Evolutionary conservation across 53 echinoderm and acorn worm species (phyloP).

Genomic region (Arbacia lixula): DNA sequence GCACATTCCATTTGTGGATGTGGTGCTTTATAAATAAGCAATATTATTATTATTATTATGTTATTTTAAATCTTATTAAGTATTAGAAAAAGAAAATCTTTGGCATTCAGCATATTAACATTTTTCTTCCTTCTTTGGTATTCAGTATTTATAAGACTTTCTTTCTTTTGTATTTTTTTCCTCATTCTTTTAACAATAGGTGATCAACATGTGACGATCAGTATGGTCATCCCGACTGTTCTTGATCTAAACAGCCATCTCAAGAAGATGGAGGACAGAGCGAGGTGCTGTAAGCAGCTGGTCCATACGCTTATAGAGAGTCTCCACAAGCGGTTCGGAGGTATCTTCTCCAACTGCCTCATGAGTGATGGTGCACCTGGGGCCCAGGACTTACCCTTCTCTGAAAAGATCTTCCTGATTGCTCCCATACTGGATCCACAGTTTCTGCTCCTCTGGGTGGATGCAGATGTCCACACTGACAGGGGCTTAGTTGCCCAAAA

Average conservation of each 20-base stretch:
- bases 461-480: slow-evolving; percentile 35
- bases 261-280: slow-evolving; percentile 3
- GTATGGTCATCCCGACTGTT: slow-evolving; percentile 44
- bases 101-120: too few relatives aligned
- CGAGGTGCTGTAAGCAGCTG: slow-evolving; percentile 32
- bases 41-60: too few relatives aligned
- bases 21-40: too few relatives aligned
- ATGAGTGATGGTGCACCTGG: slow-evolving; percentile 24
- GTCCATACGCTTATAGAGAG: slow-evolving; percentile 14
- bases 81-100: too few relatives aligned
- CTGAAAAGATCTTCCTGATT: slow-evolving; percentile 33
- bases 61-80: too few relatives aligned
- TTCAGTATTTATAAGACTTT: too few relatives aligned
- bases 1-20: too few relatives aligned
- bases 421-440: slow-evolving; percentile 51
- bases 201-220: slow-evolving; percentile 32
- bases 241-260: slow-evolving; percentile 56
- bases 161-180: neutral
- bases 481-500: neutral
- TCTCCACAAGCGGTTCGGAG: slow-evolving; percentile 36
- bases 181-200: neutral
- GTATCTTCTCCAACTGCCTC: slow-evolving; percentile 39
- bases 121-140: too few relatives aligned
- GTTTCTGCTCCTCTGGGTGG: slow-evolving; percentile 58
- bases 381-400: slow-evolving; percentile 43